Conservation (phyloP, 2,113 vertebrate species). For the Climacteris rufus region DNA sequence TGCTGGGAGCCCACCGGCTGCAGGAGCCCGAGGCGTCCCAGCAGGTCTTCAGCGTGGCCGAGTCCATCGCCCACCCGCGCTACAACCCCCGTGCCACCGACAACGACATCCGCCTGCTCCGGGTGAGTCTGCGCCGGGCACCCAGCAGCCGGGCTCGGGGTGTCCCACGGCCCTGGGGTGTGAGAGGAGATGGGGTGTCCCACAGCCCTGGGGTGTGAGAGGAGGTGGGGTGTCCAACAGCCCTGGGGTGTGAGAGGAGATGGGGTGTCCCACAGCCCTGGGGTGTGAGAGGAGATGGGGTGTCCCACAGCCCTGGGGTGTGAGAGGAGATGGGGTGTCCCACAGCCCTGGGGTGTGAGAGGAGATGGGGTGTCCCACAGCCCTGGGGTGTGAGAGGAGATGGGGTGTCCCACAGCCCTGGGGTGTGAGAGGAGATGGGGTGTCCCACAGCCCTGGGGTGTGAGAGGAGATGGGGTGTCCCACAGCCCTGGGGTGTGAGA, state of each 20-base stretch:
- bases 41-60: constrained; percentile 38
- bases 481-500: too few relatives aligned
- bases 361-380: background rate
- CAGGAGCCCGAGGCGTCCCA: constrained; percentile 26
- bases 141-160: background rate
- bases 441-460: too few relatives aligned
- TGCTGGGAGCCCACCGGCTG: constrained; percentile 67
- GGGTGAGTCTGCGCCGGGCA: constrained; percentile 24
- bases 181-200: rapidly evolving
- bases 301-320: too few relatives aligned
- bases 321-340: background rate
- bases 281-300: background rate
- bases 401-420: too few relatives aligned
- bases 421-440: too few relatives aligned
- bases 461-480: too few relatives aligned
- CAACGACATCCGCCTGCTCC: constrained; percentile 71
- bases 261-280: too few relatives aligned
- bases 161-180: background rate
- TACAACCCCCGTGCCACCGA: background rate
- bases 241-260: background rate
- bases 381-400: too few relatives aligned
- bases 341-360: too few relatives aligned
- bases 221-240: too few relatives aligned
- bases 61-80: constrained; percentile 38
- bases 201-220: background rate